Evolutionary conservation across 2,888 invertebrate species (phyloP), one percentile per base, ranked within the genome.

Genomic region (Colostygia pectinataria): DNA sequence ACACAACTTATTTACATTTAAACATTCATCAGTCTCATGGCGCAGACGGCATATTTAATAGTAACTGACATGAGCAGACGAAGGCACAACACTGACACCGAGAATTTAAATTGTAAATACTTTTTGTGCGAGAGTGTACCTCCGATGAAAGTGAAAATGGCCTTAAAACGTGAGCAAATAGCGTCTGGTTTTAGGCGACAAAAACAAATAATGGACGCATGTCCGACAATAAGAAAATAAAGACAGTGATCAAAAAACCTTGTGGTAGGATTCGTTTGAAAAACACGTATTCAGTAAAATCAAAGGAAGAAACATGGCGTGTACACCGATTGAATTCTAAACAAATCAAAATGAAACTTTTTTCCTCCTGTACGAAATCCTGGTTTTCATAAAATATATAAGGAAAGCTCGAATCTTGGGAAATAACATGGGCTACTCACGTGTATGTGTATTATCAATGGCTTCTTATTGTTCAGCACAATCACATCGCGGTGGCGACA

Each of bases 141-240:
- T 20, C 63, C 48, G 55, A 70, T 58, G 85, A 89, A 87, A 88
- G 89, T 85, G 86, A 88, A 80, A 88, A 87, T 71, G 80, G 65
- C 83, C 84, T 87, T 84, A 85, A 87, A 88, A 85, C 81, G 74
- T 76, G 70, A 63, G 66, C 72, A 75, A 74, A 75, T 67, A 69
- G 63, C 55, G 68, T 69, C 75, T 72, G 72, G 75, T 71, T 71
- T 69, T 66, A 51, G 71, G 68, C 76, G 78, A 83, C 82, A 85
- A 87, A 86, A 87, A 85, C 80, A 86, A 87, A 85, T 71, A 82
- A 67, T 71, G 64, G 57, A 59, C 57, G 71, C 73, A 70, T 69
- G 72, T 75, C 73, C 59, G 58, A 46, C 60, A 79, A 80, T 75
- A 78, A 80, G 76, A 77, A 29, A 45, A 49, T 47, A 46, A 51